Base-by-base conservation (phyloP, 1,140 invertebrate species). In the Lutraria rhynchaena region DNA sequence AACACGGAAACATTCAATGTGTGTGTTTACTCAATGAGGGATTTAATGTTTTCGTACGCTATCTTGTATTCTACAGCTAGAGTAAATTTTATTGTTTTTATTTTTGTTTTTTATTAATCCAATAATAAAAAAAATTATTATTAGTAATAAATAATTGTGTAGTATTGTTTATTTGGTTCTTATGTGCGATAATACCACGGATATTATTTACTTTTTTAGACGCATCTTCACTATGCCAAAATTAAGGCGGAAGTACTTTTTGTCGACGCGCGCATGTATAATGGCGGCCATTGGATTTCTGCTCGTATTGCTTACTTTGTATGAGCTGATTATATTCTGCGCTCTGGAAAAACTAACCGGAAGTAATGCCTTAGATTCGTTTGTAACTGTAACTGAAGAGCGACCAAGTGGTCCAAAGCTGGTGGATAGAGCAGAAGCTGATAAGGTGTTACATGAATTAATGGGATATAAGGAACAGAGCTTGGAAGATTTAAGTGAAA, bases 381-480 rank as follows among this genome's bases (percentile, higher is more conserved):
- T 49, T 29, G 19, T 46, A 24, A 31, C 63, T 24, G 44, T 46
- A 29, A 37, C 44, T 27, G 3, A 49, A 1, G 24, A 27, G 29
- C 7, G 17, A 11, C 24, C 29, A 35, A 24, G 4, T 5, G 24
- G 37, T 5, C 7, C 27, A 67, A 67, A 44, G 29, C 11, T 22
- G 3, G 1, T 41, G 3, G 63, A 67, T 15, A 51, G 44, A 22
- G 22, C 71, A 1, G 41, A 70, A 37, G 67, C 44, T 1, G 24
- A 57, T 37, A 51, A 31, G 11, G 77, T 81, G 55, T 37, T 60
- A 71, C 63, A 70, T 24, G 77, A 81, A 29, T 24, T 81, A 24
- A 5, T 37, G 4, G 77, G 77, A 71, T 70, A 70, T 29, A 24
- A 29, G 35, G 57, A 60, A 35, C 22, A 1, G 2, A 22, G 33